phyloP scores from a whole-genome alignment of 2,797 vertebrate genomes.

The Pseudopleuronectes americanus region DNA sequence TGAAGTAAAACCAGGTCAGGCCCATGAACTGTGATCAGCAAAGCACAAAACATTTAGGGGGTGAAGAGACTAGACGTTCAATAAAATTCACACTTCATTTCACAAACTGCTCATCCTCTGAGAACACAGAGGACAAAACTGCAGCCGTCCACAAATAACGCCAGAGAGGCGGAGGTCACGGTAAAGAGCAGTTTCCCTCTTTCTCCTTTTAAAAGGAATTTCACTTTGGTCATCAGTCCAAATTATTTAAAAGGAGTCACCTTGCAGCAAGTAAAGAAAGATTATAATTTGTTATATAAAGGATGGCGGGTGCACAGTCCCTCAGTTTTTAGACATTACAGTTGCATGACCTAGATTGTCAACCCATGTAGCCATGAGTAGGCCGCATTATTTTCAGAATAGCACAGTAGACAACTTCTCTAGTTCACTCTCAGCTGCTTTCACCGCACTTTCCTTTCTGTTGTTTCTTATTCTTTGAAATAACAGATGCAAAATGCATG shows the following conservation, averaged over 20 bases:
- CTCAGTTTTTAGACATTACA: not conserved
- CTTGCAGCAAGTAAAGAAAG: conserved; percentile 10
- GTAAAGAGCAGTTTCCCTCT: not conserved
- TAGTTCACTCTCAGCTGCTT: conserved; percentile 6
- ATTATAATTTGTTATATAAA: too few relatives aligned
- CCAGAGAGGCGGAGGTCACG: not conserved
- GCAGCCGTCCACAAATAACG: conserved; percentile 15
- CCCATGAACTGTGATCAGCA: not conserved
- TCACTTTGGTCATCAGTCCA: conserved; percentile 5
- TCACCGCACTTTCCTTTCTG: not conserved
- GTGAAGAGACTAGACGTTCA: not conserved
- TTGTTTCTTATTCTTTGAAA: not conserved
- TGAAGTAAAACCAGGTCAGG: conserved; percentile 30
- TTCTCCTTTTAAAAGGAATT: not conserved
- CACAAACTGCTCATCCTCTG: conserved; percentile 16
- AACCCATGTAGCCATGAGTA: conserved; percentile 44
- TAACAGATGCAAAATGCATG: too few relatives aligned
- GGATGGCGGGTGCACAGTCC: not conserved
- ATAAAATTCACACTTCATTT: conserved; percentile 27
- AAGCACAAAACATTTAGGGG: conserved; percentile 22
- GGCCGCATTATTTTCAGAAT: conserved; percentile 49
- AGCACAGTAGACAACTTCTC: conserved; percentile 19
- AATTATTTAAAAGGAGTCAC: not conserved
- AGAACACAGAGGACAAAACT: conserved; percentile 12
- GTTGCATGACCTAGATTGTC: conserved; percentile 50